Percentiles rank a stretch among this genome's conserved stretches.
Evolutionary conservation across 2,797 vertebrate genomes (phyloP).

Genomic region (Pseudomugil tenellus): DNA sequence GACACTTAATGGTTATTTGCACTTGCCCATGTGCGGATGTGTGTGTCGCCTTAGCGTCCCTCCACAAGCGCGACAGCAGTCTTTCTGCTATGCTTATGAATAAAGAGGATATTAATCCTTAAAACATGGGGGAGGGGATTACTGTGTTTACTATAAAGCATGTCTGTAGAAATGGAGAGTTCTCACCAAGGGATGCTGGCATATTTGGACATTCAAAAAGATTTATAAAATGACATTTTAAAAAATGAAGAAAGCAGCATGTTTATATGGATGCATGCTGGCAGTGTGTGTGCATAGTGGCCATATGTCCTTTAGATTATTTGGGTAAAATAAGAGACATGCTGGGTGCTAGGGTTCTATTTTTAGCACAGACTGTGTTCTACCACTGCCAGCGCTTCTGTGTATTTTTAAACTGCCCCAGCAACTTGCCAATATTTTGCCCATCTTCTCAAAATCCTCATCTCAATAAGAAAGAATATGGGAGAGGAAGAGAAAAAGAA

Average conservation of each 20-base stretch:
- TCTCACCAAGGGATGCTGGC: constrained; percentile 42
- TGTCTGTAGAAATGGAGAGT: constrained; percentile 49
- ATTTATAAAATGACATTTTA: constrained; percentile 32
- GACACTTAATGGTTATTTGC: constrained; percentile 34
- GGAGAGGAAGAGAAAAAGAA: background rate
- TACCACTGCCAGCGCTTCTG: constrained; percentile 26
- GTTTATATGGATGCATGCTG: constrained; percentile 11
- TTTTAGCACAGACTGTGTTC: constrained; percentile 47
- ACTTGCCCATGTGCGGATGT: constrained; percentile 7
- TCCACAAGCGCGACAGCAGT: constrained; percentile 38
- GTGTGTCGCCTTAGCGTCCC: constrained; percentile 27
- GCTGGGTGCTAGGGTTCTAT: constrained; percentile 49
- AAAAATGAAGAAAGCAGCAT: constrained; percentile 2
- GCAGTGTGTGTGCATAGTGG: constrained; percentile 19
- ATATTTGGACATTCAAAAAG: constrained; percentile 49
- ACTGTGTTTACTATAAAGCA: constrained; percentile 57
- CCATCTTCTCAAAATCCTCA: constrained; percentile 59
- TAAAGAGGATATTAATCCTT: constrained; percentile 77
- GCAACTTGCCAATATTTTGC: constrained; percentile 58
- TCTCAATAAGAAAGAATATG: constrained; percentile 45
- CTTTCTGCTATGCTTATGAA: constrained; percentile 61
- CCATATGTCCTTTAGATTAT: constrained; percentile 52
- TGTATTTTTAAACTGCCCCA: constrained; percentile 46
- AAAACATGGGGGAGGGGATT: constrained; percentile 73
- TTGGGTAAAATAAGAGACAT: constrained; percentile 42